Conservation (phyloP, 1,140 invertebrate genomes). For the Pentalonia nigronervosa region DNA sequence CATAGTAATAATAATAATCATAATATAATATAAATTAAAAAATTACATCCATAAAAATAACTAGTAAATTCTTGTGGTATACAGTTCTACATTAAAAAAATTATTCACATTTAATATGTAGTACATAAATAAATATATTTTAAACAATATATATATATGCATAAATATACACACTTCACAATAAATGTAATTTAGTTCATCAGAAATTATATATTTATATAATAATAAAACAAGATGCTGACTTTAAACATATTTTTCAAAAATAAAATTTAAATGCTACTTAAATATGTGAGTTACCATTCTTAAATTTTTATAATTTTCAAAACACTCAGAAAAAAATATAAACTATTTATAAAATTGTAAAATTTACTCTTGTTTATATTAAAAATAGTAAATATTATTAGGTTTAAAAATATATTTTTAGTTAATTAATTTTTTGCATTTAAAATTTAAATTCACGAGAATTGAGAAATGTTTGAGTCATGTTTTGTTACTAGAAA, state of each 20-base stretch:
- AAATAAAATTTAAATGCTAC: slow-evolving; percentile 53
- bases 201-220: slow-evolving; percentile 39
- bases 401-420: slow-evolving; percentile 46
- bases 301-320: slow-evolving; percentile 37
- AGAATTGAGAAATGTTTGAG: slow-evolving; percentile 29
- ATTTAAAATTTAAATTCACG: slow-evolving; percentile 28
- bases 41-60: slow-evolving; percentile 50
- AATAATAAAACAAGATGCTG: slow-evolving; percentile 29
- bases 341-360: slow-evolving; percentile 38
- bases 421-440: slow-evolving; percentile 26
- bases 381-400: slow-evolving; percentile 47
- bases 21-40: slow-evolving; percentile 53
- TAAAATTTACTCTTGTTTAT: slow-evolving; percentile 37
- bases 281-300: slow-evolving; percentile 36
- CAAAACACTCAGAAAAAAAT: slow-evolving; percentile 28
- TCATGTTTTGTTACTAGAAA: slow-evolving; percentile 34
- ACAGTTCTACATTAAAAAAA: slow-evolving; percentile 53
- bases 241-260: slow-evolving; percentile 39
- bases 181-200: slow-evolving; percentile 39
- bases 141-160: slow-evolving; percentile 31
- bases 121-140: slow-evolving; percentile 35
- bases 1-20: slow-evolving; percentile 38
- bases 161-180: neutral
- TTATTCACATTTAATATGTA: slow-evolving; percentile 34
- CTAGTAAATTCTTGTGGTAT: slow-evolving; percentile 54